Base-by-base conservation (phyloP, 1,140 invertebrate genomes). In the Eriocheir sinensis region DNA sequence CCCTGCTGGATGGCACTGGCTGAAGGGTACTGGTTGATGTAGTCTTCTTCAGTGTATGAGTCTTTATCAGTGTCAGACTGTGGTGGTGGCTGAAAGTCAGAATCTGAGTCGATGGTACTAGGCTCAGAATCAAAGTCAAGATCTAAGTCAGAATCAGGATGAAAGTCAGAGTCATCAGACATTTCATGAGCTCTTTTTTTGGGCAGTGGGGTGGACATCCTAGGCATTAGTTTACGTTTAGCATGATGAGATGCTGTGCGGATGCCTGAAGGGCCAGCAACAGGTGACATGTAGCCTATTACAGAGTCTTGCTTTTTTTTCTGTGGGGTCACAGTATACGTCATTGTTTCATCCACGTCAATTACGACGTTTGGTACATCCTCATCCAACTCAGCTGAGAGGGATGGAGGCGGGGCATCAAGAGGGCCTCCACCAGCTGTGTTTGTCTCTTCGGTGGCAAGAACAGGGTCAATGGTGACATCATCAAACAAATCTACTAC, bases 201-300 rank as follows among this genome's bases (percentile, higher is more conserved):
- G 81, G 81, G 81, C 32, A 85, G 32, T 32, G 81, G 81, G 81
- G 81, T 85, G 81, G 81, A 85, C 81, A 85, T 85, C 81, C 15
- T 85, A 85, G 81, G 81, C 15, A 32, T 32, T 32, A 85, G 32
- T 85, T 12, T 85, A 32, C 81, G 81, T 85, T 85, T 85, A 32
- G 81, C 81, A 85, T 85, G 81, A 32, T 32, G 81, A 85, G 81
- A 32, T 85, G 81, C 32, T 32, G 81, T 85, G 81, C 15, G 32
- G 81, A 85, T 85, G 81, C 81, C 81, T 85, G 81, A 85, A 85
- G 32, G 15, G 81, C 81, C 81, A 32, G 81, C 81, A 85, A 85
- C n/a, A n/a, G n/a, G n/a, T n/a, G n/a, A n/a, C n/a, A n/a, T n/a
- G n/a, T n/a, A n/a, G n/a, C n/a, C n/a, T n/a, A n/a, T n/a, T n/a